phyloP scores from a whole-genome alignment of 1,140 invertebrate genomes.

The Antheraea pernyi region DNA sequence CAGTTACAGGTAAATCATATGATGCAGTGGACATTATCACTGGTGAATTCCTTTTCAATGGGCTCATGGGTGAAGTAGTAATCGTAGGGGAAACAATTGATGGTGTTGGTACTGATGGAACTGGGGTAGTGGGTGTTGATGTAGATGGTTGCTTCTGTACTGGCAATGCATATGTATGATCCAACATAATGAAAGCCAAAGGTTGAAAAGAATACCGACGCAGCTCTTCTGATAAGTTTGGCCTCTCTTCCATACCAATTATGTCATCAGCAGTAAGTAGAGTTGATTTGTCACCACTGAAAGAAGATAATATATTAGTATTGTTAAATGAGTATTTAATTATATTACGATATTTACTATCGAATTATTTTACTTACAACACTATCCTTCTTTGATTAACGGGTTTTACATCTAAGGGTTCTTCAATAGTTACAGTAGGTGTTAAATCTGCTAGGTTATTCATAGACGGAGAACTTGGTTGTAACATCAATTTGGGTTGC shows the following conservation, averaged over 20 bases:
- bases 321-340: conserved; percentile 14
- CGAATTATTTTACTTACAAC: conserved; percentile 51
- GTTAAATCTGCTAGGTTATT: conserved; percentile 35
- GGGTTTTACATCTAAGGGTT: conserved; percentile 47
- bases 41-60: conserved; percentile 52
- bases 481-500: conserved; percentile 67
- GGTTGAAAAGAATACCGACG: conserved; percentile 62
- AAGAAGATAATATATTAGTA: conserved; percentile 44
- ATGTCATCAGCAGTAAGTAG: conserved; percentile 70
- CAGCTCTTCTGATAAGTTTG: conserved; percentile 72
- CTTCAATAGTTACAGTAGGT: conserved; percentile 35
- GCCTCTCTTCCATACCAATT: conserved; percentile 72
- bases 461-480: conserved; percentile 45
- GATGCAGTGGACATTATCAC: conserved; percentile 48
- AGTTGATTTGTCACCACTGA: conserved; percentile 75
- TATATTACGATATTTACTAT: conserved; percentile 18
- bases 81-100: conserved; percentile 24
- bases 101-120: conserved; percentile 24
- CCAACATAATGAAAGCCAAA: conserved; percentile 73
- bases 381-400: conserved; percentile 65
- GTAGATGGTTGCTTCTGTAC: conserved; percentile 49
- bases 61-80: conserved; percentile 48
- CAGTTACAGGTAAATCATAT: conserved; percentile 44
- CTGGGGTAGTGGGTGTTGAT: conserved; percentile 26
- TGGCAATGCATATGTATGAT: conserved; percentile 72